phyloP scores from a whole-genome alignment of 2,113 vertebrate genomes.

The Otolemur garnettii region DNA sequence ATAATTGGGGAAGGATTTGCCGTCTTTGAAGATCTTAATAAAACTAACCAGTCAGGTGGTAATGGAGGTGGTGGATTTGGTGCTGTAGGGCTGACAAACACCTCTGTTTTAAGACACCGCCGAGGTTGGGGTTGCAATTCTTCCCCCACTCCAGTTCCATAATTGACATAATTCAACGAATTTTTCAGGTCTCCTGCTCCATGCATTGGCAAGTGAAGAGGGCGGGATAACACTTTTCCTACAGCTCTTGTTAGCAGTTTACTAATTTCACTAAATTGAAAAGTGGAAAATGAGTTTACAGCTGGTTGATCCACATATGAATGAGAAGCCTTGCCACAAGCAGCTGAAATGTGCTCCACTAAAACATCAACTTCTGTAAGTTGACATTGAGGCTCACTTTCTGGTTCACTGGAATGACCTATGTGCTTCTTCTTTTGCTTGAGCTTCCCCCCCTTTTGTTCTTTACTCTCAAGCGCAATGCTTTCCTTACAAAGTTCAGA shows the following conservation, averaged over 20 bases:
- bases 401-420: neutral
- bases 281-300: neutral
- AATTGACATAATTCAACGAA: neutral
- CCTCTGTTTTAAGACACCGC: neutral
- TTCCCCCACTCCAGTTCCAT: constrained; percentile 43
- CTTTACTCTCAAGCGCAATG: neutral
- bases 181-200: neutral
- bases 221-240: neutral
- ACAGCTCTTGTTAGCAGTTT: neutral
- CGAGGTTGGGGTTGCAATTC: neutral
- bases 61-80: neutral
- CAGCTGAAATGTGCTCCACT: neutral
- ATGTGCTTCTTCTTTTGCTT: neutral
- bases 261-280: neutral
- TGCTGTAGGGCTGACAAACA: neutral
- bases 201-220: neutral
- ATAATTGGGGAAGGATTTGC: neutral
- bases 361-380: neutral
- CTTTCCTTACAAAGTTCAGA: neutral
- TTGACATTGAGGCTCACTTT: neutral
- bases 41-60: neutral
- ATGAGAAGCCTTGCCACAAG: neutral
- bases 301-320: neutral
- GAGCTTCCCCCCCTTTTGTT: neutral
- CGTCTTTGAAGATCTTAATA: neutral